These are phyloP conservation scores for Larimichthys crocea DNA, from an alignment of 2,113 vertebrate species.

Conservation along the genomic window DNA sequence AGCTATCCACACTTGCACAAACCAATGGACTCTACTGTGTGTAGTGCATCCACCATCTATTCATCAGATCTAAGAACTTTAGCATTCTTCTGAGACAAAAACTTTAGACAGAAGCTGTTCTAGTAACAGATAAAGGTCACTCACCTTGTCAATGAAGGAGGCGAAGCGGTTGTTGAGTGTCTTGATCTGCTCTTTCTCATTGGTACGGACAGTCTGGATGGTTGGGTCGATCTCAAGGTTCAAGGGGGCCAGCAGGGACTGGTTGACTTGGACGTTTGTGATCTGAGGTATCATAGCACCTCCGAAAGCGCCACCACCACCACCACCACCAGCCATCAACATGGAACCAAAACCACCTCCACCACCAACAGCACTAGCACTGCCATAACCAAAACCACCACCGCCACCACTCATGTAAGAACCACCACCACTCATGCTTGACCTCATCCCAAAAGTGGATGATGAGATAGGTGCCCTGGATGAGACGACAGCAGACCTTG, in stretches of 20 bases:
- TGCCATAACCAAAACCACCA: neutral
- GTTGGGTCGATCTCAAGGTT: conserved; percentile 89
- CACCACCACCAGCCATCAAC: conserved; percentile 4
- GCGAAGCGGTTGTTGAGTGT: conserved; percentile 89
- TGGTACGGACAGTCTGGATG: conserved; percentile 88
- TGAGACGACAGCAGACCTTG: neutral
- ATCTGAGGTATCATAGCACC: conserved; percentile 68
- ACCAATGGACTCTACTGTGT: neutral
- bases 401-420: conserved; percentile 4
- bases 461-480: neutral
- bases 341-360: conserved; percentile 56
- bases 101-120: neutral
- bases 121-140: conserved; percentile 45
- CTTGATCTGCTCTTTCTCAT: conserved; percentile 96
- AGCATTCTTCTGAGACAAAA: neutral
- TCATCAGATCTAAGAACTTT: neutral
- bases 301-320: conserved; percentile 15
- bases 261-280: conserved; percentile 88
- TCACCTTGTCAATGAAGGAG: conserved; percentile 93
- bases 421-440: conserved; percentile 1
- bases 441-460: neutral
- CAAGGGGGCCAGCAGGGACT: conserved; percentile 86
- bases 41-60: neutral
- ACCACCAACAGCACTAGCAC: neutral
- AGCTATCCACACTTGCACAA: neutral